Percentiles rank a stretch among this genome's conserved stretches.
Conservation (phyloP, 2,113 vertebrate species). For the Conger conger region DNA sequence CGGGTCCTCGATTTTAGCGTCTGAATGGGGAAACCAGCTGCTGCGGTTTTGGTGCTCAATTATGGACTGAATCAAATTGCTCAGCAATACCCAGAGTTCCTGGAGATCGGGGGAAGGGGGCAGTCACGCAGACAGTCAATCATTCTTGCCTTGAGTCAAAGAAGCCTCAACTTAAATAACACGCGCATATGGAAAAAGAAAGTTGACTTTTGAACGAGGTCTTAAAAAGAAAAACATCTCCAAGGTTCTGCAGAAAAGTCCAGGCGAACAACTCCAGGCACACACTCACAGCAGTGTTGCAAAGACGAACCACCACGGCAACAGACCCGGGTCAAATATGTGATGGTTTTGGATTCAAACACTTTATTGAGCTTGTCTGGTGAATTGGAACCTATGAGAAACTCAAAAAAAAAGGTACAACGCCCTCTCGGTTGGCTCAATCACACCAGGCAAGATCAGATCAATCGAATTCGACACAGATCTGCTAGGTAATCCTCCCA, state of each 20-base stretch:
- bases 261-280: not conserved
- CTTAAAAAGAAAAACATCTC: not conserved
- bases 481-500: not conserved
- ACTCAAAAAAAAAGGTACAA: no score
- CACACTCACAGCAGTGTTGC: not conserved
- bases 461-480: not conserved
- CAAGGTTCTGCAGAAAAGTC: not conserved
- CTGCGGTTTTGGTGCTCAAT: conserved; percentile 37
- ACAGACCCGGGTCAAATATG: no score
- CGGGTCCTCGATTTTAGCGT: conserved; percentile 21
- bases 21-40: conserved; percentile 57
- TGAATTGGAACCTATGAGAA: no score
- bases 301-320: no score
- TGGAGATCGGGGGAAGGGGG: not conserved
- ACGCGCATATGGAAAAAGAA: not conserved
- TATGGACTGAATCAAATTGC: conserved; percentile 37
- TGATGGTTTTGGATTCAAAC: no score
- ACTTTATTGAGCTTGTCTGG: no score
- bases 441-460: no score
- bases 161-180: not conserved
- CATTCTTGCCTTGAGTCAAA: not conserved
- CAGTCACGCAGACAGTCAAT: not conserved
- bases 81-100: conserved; percentile 28
- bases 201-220: not conserved
- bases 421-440: no score